Evolutionary conservation across 2,888 invertebrate species (phyloP), one percentile per base, ranked within the genome.

Genomic region (Hirtodrosophila histrioides): DNA sequence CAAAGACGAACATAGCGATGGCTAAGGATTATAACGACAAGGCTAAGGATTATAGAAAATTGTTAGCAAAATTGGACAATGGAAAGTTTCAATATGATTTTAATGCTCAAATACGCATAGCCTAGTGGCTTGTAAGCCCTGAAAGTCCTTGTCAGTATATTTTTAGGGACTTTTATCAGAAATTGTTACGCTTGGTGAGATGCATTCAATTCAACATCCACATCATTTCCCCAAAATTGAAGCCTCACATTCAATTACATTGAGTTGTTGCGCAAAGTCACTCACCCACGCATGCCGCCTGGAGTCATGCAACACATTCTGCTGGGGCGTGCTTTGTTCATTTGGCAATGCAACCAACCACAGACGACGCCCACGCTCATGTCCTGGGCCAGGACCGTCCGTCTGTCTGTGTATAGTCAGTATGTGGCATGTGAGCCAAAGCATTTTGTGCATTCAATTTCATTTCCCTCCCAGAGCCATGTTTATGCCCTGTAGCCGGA

Each of bases 321-420:
- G 27, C 6, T 27, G 27, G 4, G 27, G 27, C 40, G 35, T 9
- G 39, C 40, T 24, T 46, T 60, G 39, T 43, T 43, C 50, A 60
- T 45, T 53, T 51, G 60, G 46, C 60, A 60, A 46, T 63, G 60
- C 61, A 60, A 41, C 51, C 29, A 33, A 33, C 51, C 60, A n/a
- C 64, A 64, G 27, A 3, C 27, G 4, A 27, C 6, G 27, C 6
- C 6, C 27, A 27, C 6, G 27, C 27, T 27, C 27, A 27, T 27
- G 27, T 27, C 27, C 27, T 27, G 27, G 27, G 0, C 10, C 11
- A 43, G 43, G 41, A 17, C 48, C 51, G 43, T 11, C 51, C 51
- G 43, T 11, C 58, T 29, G 43, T n/a, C n/a, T n/a, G n/a, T n/a
- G n/a, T 29, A 49, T 57, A 17, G 57, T 37, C 49, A 62, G 49